Percentiles rank a stretch among this genome's conserved stretches.
These are phyloP conservation scores for Rhinella marina DNA, from an alignment of 2,797 vertebrate species.

Conservation along the genomic window DNA sequence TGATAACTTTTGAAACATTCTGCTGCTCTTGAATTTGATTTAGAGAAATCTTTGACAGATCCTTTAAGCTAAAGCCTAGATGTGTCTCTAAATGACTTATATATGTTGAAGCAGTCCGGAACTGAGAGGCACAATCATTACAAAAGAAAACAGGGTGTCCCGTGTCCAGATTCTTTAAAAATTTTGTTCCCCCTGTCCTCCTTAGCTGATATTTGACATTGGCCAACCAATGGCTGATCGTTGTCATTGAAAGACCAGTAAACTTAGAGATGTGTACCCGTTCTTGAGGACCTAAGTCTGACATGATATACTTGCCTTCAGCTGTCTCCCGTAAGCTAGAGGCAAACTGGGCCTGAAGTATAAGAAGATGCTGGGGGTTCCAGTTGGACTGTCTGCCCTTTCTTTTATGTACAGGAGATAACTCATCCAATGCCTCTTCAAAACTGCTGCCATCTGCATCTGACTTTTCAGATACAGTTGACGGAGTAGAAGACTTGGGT, in stretches of 20 bases:
- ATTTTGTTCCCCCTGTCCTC: constrained; percentile 98
- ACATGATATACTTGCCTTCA: constrained; percentile 93
- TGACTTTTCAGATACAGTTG: constrained; percentile 93
- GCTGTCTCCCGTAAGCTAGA: constrained; percentile 92
- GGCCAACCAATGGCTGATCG: constrained; percentile 99
- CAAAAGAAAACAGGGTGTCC: constrained; percentile 98
- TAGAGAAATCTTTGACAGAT: constrained; percentile 94
- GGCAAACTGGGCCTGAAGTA: constrained; percentile 97
- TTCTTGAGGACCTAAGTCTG: constrained; percentile 95
- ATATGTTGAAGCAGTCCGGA: constrained; percentile 96
- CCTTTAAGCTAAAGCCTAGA: constrained; percentile 95
- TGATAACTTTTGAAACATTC: constrained; percentile 86
- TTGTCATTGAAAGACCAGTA: constrained; percentile 99
- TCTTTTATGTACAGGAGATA: constrained; percentile 93
- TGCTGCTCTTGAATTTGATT: constrained; percentile 93
- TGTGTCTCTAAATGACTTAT: constrained; percentile 97
- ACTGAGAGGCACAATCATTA: constrained; percentile 98
- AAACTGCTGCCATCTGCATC: constrained; percentile 91
- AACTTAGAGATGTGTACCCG: constrained; percentile 99
- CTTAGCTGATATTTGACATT: constrained; percentile 99
- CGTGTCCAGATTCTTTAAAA: constrained; percentile 98
- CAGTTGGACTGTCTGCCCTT: constrained; percentile 98
- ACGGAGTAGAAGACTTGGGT: constrained; percentile 95
- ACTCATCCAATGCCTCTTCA: constrained; percentile 92
- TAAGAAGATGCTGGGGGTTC: constrained; percentile 98